Evolutionary conservation across 2,888 invertebrate genomes (phyloP), one percentile per base, ranked within the genome.

Genomic region (Margaritifera margaritifera): DNA sequence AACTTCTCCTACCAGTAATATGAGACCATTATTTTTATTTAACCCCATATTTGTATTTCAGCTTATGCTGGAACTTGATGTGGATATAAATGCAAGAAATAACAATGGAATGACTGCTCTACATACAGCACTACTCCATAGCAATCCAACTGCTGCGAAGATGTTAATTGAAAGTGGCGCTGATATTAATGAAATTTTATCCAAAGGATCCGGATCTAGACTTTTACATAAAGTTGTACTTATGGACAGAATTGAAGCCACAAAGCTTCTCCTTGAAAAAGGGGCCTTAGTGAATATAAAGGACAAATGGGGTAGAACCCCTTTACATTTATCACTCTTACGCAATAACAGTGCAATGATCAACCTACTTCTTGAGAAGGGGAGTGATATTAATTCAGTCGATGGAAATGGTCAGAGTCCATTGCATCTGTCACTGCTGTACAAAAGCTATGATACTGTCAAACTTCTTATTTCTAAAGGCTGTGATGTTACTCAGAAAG

Each of bases 111-210:
- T 71, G 52, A 83, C 83, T 22, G 80, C 84, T 1, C 68, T 85
- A 52, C 78, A 79, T 22, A 75, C 62, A 6, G 80, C 83, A 1
- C 61, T 85, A 27, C 75, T 80, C 25, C 80, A 84, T 62, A 83
- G 81, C 65, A 81, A 84, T 50, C 61, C 84, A 8, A 62, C 69
- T 15, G 75, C 78, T 19, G 83, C 84, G 11, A 78, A 78, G 22
- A 75, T 81, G 71, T 70, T 86, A 8, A 80, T 84, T 15, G 78
- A 82, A 55, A 72, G 73, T 64, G 86, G 86, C 15, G 86, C 85
- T 19, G 80, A 84, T 58, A 78, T 84, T 20, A 83, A 84, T 24
- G 81, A 83, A 67, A 69, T 74, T 4, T 63, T 84, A 24, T 83
- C 80, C 2, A 76, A 79, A 27, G 78, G 77, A 64, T 78, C 81